Base-by-base conservation (phyloP, 2,113 vertebrate genomes). In the Podilymbus podiceps region DNA sequence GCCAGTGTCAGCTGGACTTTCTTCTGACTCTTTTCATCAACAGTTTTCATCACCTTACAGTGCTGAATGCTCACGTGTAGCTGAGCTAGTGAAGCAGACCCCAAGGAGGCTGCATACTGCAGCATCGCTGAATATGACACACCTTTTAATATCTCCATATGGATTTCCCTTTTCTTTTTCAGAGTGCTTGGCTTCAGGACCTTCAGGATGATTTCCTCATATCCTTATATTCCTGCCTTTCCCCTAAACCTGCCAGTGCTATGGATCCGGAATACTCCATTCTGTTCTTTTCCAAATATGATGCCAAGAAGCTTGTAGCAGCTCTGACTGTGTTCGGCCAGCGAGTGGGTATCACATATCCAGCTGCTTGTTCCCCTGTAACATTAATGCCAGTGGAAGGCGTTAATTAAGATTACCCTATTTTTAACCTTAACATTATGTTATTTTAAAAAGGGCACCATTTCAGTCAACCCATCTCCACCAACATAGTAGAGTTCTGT, bases 251-350 rank as follows among this genome's bases (percentile, higher is more conserved):
- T 19, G 10, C 31, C 42, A 28, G 55, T 60, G 46, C 76, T 38
- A 0, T 50, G 62, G 95, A 96, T 83, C 53, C 76, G 10, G n/a
- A 66, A 16, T 93, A 92, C 44, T 96, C 95, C 5, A 1, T 47
- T 31, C 89, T 97, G 2, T 79, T 97, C 69, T 96, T 97, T 35
- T 96, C 97, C 72, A 97, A 96, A 59, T 83, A 95, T 1, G 68
- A 95, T 28, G 12, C 66, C 22, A 10, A 47, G 78, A 90, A 94
- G 55, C 95, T 95, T 68, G 18, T 50, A 63, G 60, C 63, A 33
- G 86, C 94, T 53, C 73, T 97, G 78, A 25, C 49, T 3, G 0
- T 6, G 12, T 94, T 97, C 80, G 94, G 58, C 84, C 85, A 69
- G 14, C 2, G 2, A 92, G 97, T 97, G 62, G 35, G 84, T 44